Evolutionary conservation across 2,888 invertebrate species (phyloP).

Genomic region (Spisula subtruncata): DNA sequence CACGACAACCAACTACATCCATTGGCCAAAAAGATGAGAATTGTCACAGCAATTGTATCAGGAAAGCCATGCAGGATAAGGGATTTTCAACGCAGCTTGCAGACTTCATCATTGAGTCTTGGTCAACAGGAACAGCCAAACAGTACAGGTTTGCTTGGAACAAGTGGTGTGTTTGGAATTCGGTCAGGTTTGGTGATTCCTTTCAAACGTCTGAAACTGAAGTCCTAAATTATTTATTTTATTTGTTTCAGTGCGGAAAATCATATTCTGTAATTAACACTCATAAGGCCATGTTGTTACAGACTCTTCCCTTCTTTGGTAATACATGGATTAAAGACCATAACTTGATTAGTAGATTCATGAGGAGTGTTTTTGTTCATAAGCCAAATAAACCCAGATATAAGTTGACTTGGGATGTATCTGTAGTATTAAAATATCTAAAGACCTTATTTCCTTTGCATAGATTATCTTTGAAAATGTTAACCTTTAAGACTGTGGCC

Average conservation of each 20-base stretch:
- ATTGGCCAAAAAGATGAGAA: neutral
- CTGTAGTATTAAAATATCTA: constrained; percentile 42
- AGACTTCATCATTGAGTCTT: constrained; percentile 40
- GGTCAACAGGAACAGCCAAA: constrained; percentile 48
- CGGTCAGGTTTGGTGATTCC: constrained; percentile 32
- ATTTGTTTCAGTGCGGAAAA: constrained; percentile 30
- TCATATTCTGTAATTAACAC: constrained; percentile 57
- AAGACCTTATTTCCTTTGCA: constrained; percentile 33
- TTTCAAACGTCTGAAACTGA: constrained; percentile 49
- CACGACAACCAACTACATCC: constrained; percentile 38
- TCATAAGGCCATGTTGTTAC: constrained; percentile 57
- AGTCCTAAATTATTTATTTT: constrained; percentile 47
- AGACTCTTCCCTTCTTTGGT: constrained; percentile 54
- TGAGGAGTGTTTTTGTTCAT: constrained; percentile 47
- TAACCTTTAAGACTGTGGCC: constrained; percentile 56
- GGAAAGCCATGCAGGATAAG: constrained; percentile 39
- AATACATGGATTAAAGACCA: constrained; percentile 34
- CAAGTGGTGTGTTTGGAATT: constrained; percentile 47
- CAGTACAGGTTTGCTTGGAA: constrained; percentile 55
- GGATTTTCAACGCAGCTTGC: constrained; percentile 36
- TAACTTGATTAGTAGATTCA: constrained; percentile 48
- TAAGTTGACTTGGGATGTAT: constrained; percentile 50
- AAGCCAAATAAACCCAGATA: constrained; percentile 47
- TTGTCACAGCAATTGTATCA: constrained; percentile 56
- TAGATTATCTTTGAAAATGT: constrained; percentile 48